Base-by-base conservation (phyloP, 2,113 vertebrate genomes). In the Myotis lucifugus region DNA sequence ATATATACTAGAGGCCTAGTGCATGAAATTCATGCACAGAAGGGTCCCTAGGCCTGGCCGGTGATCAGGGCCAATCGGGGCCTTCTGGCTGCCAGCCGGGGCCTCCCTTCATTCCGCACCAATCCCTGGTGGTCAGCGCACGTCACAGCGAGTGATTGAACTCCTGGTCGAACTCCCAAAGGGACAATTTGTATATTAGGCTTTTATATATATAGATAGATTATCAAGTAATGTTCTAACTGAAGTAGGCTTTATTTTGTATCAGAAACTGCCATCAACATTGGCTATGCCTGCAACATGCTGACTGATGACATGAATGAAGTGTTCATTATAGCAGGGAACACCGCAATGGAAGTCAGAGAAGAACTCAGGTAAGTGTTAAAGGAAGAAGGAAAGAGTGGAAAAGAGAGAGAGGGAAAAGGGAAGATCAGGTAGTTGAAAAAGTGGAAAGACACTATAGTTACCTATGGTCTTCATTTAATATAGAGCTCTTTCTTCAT, bases 191-290 rank as follows among this genome's bases (percentile, higher is more conserved):
- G 23, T 9, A 27, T 61, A 61, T 61, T 61, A 61, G 59, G 23
- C 59, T 61, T 27, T 61, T 61, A 27, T 27, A 61, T 61, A 11
- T 27, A 42, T 42, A 42, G 7, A 61, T 27, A 61, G 59, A 27
- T 42, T 85, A 50, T 59, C 40, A 86, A 73, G 5, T 76, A 34
- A 52, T 54, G 25, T 74, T 90, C 77, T 95, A 94, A 90, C 59
- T 66, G 61, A 96, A 19, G 0, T 66, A 17, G 3, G 4, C 52
- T 93, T 96, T 95, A 6, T 96, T 89, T 95, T 70, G 67, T 96
- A 95, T 92, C 96, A 99, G 99, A 99, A 98, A 99, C 99, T 23
- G 98, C 99, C 2, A 98, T 98, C 97, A 99, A 99, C 96, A 99
- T 99, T 14, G 98, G 99, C 46, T 99, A 99, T 94, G 99, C 98